Base-by-base conservation (phyloP, 2,113 vertebrate genomes). In the Strix uralensis region DNA sequence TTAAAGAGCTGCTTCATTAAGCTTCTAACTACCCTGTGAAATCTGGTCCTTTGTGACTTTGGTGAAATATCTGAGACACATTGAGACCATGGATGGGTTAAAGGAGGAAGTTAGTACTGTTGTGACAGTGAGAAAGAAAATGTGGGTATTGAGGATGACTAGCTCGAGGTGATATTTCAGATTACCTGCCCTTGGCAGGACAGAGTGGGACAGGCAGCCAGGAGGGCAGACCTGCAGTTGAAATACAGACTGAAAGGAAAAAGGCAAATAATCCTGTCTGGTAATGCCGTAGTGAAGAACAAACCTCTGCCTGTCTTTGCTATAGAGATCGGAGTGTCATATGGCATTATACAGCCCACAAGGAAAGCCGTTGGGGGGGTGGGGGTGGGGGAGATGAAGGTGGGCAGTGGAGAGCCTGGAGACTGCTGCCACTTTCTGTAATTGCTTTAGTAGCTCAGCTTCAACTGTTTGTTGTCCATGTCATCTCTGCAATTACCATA, bases 401-500 rank as follows among this genome's bases (percentile, higher is more conserved):
- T 94, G 83, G 89, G 91, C 74, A 83, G 81, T 29, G 40, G 91
- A 93, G 70, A 87, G 77, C 71, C 78, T 49, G 61, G 84, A 91
- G 89, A 62, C 70, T 85, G 70, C 81, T 95, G 92, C 91, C 49
- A 20, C 92, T 94, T 95, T 36, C 81, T 87, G 88, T 95, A 96
- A 94, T 91, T 89, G 80, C 71, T 0, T 0, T 78, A 73, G 52
- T 59, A 69, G 82, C 81, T 94, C 89, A 62, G 79, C 67, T 95
- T 94, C 55, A 85, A 46, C 92, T 94, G 93, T 91, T 92, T 87
- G 96, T 81, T 87, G 92, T 90, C 86, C 74, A 9, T 92, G 96
- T 93, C 90, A 75, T 95, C 82, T 82, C 88, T 91, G 92, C 87
- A 95, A 94, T 96, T 97, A 96, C 88, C 82, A 65, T 97, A 93